Conservation (phyloP, 1,140 invertebrate genomes). For the Trichomalopsis sarcophagae region DNA sequence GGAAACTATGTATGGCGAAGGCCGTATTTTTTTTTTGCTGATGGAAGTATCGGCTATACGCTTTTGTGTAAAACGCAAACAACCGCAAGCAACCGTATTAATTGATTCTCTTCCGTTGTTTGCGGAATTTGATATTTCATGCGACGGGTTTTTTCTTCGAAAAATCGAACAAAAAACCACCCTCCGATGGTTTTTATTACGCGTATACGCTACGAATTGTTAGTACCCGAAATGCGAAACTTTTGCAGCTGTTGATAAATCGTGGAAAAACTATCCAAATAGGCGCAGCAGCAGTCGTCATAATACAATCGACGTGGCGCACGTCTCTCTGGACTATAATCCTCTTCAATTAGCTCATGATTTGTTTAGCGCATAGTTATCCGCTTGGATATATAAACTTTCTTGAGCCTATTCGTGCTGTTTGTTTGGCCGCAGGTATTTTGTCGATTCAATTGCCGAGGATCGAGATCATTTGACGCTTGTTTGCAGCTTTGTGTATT, state of each 20-base stretch:
- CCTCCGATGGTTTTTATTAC: too few relatives aligned
- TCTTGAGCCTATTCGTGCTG: background rate
- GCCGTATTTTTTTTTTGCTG: too few relatives aligned
- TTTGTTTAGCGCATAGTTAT: background rate
- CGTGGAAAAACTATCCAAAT: background rate
- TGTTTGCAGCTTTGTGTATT: background rate
- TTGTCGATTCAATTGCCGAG: background rate
- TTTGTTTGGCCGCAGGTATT: background rate
- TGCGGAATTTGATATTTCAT: too few relatives aligned
- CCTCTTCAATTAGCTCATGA: background rate
- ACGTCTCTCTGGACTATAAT: background rate
- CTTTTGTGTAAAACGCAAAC: background rate
- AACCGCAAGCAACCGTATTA: background rate
- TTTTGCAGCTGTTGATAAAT: background rate
- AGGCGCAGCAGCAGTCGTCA: background rate
- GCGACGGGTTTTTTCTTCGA: too few relatives aligned
- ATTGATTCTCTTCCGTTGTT: too few relatives aligned
- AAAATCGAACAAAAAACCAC: too few relatives aligned
- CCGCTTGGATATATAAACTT: background rate
- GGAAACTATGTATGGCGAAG: background rate
- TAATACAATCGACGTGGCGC: background rate
- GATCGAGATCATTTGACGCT: background rate
- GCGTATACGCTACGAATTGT: background rate
- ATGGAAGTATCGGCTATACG: background rate
- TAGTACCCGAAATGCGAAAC: background rate